Evolutionary conservation across 2,888 invertebrate genomes (phyloP).

Genomic region (Phortica magna): DNA sequence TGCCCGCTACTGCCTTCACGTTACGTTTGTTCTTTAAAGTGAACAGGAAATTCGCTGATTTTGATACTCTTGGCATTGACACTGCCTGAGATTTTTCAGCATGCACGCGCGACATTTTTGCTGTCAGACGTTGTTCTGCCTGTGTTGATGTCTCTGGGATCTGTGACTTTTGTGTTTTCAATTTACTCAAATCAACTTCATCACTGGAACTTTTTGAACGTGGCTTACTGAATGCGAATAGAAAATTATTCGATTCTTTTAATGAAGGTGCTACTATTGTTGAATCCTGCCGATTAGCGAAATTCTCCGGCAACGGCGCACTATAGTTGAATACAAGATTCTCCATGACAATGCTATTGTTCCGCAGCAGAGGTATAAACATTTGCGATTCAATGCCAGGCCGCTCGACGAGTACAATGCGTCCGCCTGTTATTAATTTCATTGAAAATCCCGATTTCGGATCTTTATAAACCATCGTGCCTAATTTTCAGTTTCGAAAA

Average conservation of each 20-base stretch:
- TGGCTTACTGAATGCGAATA: background rate
- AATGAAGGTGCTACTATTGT: background rate
- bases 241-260: background rate
- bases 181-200: too few species aligned
- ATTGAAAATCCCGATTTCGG: slow-evolving; percentile 47
- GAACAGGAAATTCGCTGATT: too few species aligned
- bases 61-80: too few species aligned
- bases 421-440: slow-evolving; percentile 49
- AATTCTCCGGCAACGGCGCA: background rate
- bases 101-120: too few species aligned
- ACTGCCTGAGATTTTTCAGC: too few species aligned
- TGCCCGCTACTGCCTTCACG: too few species aligned
- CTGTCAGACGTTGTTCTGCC: too few species aligned
- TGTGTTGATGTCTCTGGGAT: too few species aligned
- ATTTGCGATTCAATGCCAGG: slow-evolving; percentile 48
- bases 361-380: slow-evolving; percentile 46
- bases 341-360: slow-evolving; percentile 43
- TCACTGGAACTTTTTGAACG: too few species aligned
- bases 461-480: slow-evolving; percentile 38
- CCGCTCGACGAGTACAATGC: slow-evolving; percentile 48
- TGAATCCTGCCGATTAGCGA: background rate
- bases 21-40: too few species aligned
- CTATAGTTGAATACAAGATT: slow-evolving; percentile 46
- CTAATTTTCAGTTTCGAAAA: background rate
- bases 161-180: too few species aligned